Conservation (phyloP, 2,888 invertebrate species). For the Dascillus cervinus region DNA sequence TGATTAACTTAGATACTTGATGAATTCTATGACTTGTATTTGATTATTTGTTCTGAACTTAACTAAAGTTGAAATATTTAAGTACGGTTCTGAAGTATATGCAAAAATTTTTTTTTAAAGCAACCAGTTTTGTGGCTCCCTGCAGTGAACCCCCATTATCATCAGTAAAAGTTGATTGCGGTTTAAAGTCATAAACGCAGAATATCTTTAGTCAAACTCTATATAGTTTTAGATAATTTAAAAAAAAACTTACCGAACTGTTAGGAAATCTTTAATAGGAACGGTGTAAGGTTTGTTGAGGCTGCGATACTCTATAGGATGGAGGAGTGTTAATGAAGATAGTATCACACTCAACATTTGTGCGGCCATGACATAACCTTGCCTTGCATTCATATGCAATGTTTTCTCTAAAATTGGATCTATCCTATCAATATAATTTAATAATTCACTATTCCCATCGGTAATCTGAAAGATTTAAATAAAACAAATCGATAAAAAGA, state of each 20-base stretch:
- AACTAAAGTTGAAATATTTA: no score
- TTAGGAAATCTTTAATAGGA: conserved; percentile 60
- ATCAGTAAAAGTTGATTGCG: no score
- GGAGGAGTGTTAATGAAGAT: conserved; percentile 52
- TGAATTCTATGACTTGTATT: no score
- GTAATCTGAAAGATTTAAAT: conserved; percentile 44
- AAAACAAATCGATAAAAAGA: conserved; percentile 3
- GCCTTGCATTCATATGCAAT: conserved; percentile 59
- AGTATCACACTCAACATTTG: conserved; percentile 54
- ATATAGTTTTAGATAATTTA: no score
- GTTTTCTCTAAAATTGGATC: conserved; percentile 61
- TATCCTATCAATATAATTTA: conserved; percentile 59
- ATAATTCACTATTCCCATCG: conserved; percentile 54
- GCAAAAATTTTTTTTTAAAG: no score
- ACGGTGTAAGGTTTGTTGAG: conserved; percentile 52
- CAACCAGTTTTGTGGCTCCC: no score
- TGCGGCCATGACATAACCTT: conserved; percentile 57
- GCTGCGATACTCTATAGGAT: conserved; percentile 57
- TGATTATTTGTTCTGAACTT: no score
- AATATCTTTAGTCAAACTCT: no score
- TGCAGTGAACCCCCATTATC: no score
- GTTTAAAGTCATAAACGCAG: no score
- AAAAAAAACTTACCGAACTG: conserved; percentile 49
- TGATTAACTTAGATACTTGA: no score
- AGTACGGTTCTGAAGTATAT: no score